Evolutionary conservation across 1,140 invertebrate species (phyloP).

Genomic region (Lepeophtheirus salmonis): DNA sequence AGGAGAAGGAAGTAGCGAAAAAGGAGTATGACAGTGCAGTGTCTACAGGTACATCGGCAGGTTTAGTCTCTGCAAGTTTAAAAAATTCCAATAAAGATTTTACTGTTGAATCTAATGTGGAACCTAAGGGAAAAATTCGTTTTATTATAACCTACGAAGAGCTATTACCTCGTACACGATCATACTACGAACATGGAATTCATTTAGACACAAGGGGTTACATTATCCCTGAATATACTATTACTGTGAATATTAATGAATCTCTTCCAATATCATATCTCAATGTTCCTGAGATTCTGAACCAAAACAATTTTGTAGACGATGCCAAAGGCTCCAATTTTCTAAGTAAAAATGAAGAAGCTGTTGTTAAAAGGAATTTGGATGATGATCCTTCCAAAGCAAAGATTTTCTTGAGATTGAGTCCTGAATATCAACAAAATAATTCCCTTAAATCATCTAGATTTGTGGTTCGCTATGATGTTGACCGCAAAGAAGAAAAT

Average conservation of each 20-base stretch:
- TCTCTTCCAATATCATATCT: slow-evolving; percentile 8
- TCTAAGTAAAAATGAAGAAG: neutral
- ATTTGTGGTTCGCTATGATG: slow-evolving; percentile 10
- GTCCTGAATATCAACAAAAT: neutral
- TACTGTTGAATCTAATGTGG: slow-evolving; percentile 6
- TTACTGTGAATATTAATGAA: slow-evolving; percentile 5
- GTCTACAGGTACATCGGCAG: neutral
- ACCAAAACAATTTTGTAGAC: neutral
- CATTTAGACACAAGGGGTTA: slow-evolving; percentile 10
- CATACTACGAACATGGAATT: slow-evolving; percentile 17
- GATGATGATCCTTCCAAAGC: neutral
- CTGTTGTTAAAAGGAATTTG: neutral
- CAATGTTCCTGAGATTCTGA: neutral
- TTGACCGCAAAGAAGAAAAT: slow-evolving; percentile 8
- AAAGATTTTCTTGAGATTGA: too few relatives aligned
- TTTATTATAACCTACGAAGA: slow-evolving; percentile 21
- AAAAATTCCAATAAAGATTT: neutral
- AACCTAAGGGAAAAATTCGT: slow-evolving; percentile 7
- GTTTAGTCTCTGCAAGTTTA: neutral
- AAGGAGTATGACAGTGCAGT: neutral
- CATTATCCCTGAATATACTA: neutral
- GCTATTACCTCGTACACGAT: slow-evolving; percentile 14
- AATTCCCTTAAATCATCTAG: neutral
- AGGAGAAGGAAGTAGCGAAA: slow-evolving; percentile 6
- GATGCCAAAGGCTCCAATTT: neutral